Evolutionary conservation across 2,113 vertebrate species (phyloP).

Genomic region (Tragulus kanchil): DNA sequence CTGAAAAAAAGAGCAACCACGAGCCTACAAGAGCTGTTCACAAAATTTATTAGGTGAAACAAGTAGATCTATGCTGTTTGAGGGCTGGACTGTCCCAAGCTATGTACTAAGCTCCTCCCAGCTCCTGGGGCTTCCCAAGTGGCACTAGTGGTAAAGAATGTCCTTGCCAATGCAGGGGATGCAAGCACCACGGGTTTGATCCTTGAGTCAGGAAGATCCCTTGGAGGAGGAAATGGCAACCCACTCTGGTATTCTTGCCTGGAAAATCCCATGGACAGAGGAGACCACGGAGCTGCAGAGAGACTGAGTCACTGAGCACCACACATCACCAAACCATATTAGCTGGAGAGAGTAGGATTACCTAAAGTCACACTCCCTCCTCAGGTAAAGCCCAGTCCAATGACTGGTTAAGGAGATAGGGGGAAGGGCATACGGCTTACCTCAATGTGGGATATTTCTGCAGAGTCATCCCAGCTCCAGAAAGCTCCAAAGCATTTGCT

Average conservation of each 20-base stretch:
- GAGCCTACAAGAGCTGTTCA: neutral
- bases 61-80: too few relatives aligned
- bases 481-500: neutral
- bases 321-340: neutral
- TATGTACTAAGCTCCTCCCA: too few relatives aligned
- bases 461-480: neutral
- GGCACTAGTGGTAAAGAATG: neutral
- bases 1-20: neutral
- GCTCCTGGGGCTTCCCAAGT: neutral
- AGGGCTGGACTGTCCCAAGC: neutral
- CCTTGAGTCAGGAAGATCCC: neutral
- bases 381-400: neutral
- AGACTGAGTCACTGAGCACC: neutral
- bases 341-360: neutral
- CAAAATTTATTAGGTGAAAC: neutral
- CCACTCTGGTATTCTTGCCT: neutral
- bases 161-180: neutral
- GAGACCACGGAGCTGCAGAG: neutral
- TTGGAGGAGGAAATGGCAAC: neutral
- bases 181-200: accelerated
- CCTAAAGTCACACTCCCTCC: neutral
- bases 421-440: neutral
- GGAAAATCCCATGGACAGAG: neutral
- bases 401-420: too few relatives aligned
- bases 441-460: neutral